A percentile compares a stretch with the other conserved stretches of the same genome.
phyloP scores from a whole-genome alignment of 2,113 vertebrate genomes.

The Accipiter virgatus region DNA sequence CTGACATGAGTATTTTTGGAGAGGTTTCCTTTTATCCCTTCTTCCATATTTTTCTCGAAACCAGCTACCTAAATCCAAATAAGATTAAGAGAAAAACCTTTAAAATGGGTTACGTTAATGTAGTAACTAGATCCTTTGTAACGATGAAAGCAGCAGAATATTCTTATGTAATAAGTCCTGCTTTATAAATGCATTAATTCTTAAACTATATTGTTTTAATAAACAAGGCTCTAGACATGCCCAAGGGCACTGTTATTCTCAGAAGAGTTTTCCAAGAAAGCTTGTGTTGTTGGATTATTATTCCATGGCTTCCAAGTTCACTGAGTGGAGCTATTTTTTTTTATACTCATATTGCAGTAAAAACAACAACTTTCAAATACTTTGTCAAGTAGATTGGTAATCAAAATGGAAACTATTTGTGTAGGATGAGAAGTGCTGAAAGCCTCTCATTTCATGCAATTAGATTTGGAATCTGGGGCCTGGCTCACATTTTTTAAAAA shows the following conservation, averaged over 20 bases:
- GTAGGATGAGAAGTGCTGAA: constrained; percentile 34
- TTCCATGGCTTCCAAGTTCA: constrained; percentile 71
- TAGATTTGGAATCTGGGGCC: constrained; percentile 1
- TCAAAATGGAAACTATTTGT: constrained; percentile 60
- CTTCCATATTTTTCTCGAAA: constrained; percentile 46
- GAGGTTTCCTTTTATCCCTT: constrained; percentile 35
- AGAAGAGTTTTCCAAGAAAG: constrained; percentile 72
- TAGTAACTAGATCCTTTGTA: constrained; percentile 8
- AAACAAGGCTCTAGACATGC: constrained; percentile 64
- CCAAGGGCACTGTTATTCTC: constrained; percentile 71
- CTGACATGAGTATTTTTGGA: constrained; percentile 41
- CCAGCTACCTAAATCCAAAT: constrained; percentile 58
- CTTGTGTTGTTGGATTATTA: constrained; percentile 69
- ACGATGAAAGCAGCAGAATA: not conserved
- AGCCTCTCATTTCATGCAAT: not conserved
- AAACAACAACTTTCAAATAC: constrained; percentile 71
- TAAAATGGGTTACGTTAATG: constrained; percentile 14
- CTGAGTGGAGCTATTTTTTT: constrained; percentile 65
- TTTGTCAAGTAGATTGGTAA: constrained; percentile 59
- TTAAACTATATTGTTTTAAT: constrained; percentile 71
- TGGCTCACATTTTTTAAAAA: not conserved
- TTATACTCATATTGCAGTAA: constrained; percentile 74
- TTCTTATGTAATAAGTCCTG: constrained; percentile 47
- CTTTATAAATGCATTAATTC: constrained; percentile 47
- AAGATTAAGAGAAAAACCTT: constrained; percentile 39